Conservation (phyloP, 2,888 invertebrate species). For the Molanna angustata region DNA sequence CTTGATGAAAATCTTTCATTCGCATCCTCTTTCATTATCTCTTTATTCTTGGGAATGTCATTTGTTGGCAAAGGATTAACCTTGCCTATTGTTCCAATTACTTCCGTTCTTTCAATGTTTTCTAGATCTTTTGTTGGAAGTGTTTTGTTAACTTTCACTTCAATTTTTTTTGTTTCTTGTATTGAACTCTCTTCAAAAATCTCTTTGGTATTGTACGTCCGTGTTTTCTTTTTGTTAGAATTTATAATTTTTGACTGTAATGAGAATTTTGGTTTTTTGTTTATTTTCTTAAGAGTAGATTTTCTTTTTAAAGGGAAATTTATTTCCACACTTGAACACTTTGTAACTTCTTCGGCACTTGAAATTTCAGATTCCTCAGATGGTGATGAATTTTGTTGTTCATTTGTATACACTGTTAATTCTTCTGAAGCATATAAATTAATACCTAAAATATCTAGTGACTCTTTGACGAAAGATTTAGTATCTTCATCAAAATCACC, state of each 20-base stretch:
- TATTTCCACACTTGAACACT: constrained; percentile 34
- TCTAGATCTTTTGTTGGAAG: constrained; percentile 41
- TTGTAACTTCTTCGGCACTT: constrained; percentile 42
- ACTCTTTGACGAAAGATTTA: constrained; percentile 42
- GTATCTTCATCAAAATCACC: constrained; percentile 47
- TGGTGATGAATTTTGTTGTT: constrained; percentile 40
- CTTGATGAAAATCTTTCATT: too few species aligned
- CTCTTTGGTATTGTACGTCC: constrained; percentile 40
- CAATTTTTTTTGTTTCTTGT: constrained; percentile 48
- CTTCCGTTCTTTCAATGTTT: constrained; percentile 42
- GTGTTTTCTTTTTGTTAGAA: constrained; percentile 32
- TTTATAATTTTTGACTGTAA: constrained; percentile 38
- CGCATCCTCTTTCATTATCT: too few species aligned
- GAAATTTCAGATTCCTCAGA: constrained; percentile 49
- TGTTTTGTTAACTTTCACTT: constrained; percentile 46
- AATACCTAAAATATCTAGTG: constrained; percentile 14
- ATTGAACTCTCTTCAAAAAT: constrained; percentile 46
- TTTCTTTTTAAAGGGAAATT: constrained; percentile 44
- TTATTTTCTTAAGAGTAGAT: constrained; percentile 39
- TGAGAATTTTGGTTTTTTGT: constrained; percentile 33
- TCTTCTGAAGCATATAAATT: constrained; percentile 3
- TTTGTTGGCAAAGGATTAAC: constrained; percentile 34
- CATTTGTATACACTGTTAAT: background rate
- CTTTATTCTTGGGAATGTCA: background rate
- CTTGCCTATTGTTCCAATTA: constrained; percentile 48